Conservation (phyloP, 2,888 invertebrate genomes). For the Stenoptilia bipunctidactyla region DNA sequence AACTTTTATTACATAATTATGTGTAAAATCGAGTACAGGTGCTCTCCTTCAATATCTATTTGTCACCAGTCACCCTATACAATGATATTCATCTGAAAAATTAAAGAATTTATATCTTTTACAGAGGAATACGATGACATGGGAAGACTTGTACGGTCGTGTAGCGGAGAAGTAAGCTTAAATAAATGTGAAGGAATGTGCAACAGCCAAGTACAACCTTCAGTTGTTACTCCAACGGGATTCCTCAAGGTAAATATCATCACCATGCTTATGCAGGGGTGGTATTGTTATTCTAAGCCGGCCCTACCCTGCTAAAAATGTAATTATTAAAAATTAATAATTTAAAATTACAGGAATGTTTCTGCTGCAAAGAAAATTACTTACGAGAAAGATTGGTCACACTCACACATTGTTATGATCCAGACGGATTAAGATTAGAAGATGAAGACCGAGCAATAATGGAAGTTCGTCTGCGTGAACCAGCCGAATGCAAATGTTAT, state of each 20-base stretch:
- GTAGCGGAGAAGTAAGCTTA: slow-evolving; percentile 90
- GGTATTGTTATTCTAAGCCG: no score
- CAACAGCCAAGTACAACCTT: slow-evolving; percentile 92
- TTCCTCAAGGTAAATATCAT: slow-evolving; percentile 83
- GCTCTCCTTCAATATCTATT: no score
- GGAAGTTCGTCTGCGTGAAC: slow-evolving; percentile 88
- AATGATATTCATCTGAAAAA: no score
- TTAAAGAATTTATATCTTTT: slow-evolving; percentile 12
- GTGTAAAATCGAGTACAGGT: no score
- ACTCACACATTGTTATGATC: slow-evolving; percentile 88
- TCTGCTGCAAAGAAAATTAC: slow-evolving; percentile 90
- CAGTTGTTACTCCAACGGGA: slow-evolving; percentile 88
- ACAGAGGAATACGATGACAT: slow-evolving; percentile 90
- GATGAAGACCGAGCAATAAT: slow-evolving; percentile 78
- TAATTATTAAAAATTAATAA: no score
- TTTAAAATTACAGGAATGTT: slow-evolving; percentile 86
- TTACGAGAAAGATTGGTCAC: slow-evolving; percentile 84
- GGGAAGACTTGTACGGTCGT: slow-evolving; percentile 86
- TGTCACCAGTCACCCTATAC: no score
- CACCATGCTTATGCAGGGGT: no score
- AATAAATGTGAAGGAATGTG: slow-evolving; percentile 96
- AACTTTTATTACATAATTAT: no score
- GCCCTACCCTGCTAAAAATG: no score
- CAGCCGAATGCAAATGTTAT: slow-evolving; percentile 90
- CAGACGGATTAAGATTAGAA: slow-evolving; percentile 84